Conservation (phyloP, 2,888 invertebrate genomes). For the Aricia artaxerxes region DNA sequence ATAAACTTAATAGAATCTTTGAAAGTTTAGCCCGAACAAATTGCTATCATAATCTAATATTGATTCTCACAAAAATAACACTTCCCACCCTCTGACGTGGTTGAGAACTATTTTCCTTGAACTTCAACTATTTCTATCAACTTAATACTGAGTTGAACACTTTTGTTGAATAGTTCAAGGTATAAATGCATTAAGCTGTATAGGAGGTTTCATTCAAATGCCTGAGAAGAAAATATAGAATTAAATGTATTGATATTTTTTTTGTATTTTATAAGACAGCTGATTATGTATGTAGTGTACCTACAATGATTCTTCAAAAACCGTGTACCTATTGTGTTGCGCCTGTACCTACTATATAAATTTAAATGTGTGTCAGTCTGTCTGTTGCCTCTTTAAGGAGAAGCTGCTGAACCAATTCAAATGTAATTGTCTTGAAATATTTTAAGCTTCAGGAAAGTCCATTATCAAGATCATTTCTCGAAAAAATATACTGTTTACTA, state of each 20-base stretch:
- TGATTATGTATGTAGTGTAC: too few species aligned
- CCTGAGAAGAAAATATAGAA: background rate
- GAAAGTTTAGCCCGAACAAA: background rate
- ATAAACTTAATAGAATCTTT: background rate
- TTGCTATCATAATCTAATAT: constrained; percentile 19
- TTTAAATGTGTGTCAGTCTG: too few species aligned
- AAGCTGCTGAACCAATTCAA: too few species aligned
- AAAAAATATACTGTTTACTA: too few species aligned
- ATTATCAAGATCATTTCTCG: too few species aligned
- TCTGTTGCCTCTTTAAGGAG: too few species aligned
- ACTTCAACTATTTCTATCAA: constrained; percentile 10
- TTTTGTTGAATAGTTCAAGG: background rate
- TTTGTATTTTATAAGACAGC: too few species aligned
- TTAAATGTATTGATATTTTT: background rate
- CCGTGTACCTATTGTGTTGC: too few species aligned
- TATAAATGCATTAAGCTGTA: background rate
- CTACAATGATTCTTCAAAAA: too few species aligned
- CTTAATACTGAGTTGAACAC: constrained; percentile 5
- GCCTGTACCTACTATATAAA: too few species aligned
- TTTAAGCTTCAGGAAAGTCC: too few species aligned
- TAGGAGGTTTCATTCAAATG: background rate
- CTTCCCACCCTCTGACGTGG: background rate
- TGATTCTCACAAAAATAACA: constrained; percentile 14
- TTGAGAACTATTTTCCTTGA: constrained; percentile 5
- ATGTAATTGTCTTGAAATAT: too few species aligned